Evolutionary conservation across 92 coral and sea anemone species (phyloP), one percentile per base, ranked within the genome.

Genomic region (Siderastrea radians): DNA sequence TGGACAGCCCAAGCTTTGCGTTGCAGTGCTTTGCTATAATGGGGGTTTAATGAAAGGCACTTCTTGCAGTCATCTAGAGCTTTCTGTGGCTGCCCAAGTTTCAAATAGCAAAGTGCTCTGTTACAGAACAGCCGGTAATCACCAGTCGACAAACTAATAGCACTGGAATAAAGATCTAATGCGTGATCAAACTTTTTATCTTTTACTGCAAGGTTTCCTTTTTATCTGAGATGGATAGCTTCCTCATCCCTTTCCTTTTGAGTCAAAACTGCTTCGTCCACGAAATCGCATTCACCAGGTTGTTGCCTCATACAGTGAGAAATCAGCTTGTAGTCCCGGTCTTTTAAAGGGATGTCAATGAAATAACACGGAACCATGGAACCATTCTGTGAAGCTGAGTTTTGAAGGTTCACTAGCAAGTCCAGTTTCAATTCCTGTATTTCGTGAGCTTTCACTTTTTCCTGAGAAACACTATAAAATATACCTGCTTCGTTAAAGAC

Each of bases 1-100:
- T 52, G 74, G 46, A 95, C 88, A 65, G 98, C 94, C 98, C 95
- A 94, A 6, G 95, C 97, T 65, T 92, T 94, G 6, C 95, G 88
- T 78, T 10, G 79, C 83, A 94, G 66, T 1, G 97, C 95, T 77
- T 94, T 94, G 58, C 75, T 72, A 87, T 89, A 80, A 44, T 57
- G 5, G 38, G 87, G 86, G 38, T 88, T 70, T 44, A 89, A 55
- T 59, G 69, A 78, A n/a, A n/a, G n/a, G n/a, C n/a, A n/a, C n/a
- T n/a, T n/a, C n/a, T n/a, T n/a, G n/a, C n/a, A n/a, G n/a, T 92
- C 97, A 19, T 89, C 70, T 5, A 94, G 87, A 5, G 97, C 97
- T 51, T 85, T 46, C 53, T 73, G 55, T 7, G 97, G 79, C 45
- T 92, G 45, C 26, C 69, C 72, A 9, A 93, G 72, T 84, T 89